Conservation (phyloP, 2,113 vertebrate species). For the Vombatus ursinus region DNA sequence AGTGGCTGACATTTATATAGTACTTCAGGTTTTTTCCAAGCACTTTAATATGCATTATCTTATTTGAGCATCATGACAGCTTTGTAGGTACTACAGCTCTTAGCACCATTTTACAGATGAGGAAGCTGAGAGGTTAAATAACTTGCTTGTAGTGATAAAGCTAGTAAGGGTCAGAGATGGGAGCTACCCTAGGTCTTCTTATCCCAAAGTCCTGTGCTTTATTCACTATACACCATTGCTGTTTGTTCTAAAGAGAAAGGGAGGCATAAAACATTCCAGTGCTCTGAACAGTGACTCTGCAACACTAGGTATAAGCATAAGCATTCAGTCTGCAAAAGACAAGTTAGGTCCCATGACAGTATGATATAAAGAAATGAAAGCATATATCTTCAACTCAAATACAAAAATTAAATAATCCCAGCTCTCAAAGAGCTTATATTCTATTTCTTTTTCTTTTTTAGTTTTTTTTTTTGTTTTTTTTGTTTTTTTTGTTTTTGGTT, state of each 20-base stretch:
- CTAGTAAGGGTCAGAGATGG: neutral
- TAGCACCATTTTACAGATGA: neutral
- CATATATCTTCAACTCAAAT: neutral
- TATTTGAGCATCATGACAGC: neutral
- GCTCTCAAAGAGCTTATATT: neutral
- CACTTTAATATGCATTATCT: neutral
- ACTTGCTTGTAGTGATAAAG: neutral
- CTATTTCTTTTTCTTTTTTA: too few relatives aligned
- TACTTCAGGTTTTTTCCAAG: neutral
- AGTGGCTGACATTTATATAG: neutral
- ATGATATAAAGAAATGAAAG: neutral
- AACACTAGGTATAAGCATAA: constrained; percentile 28
- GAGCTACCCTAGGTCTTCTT: neutral
- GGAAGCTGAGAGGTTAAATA: neutral
- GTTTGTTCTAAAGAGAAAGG: neutral
- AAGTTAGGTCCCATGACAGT: neutral
- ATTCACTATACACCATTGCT: neutral
- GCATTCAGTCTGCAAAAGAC: neutral
- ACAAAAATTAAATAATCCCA: neutral
- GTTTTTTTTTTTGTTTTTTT: too few relatives aligned
- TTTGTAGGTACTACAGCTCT: neutral
- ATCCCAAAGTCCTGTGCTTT: neutral
- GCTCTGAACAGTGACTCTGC: neutral
- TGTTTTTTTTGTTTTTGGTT: too few relatives aligned
- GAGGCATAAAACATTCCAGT: neutral